phyloP scores from a whole-genome alignment of 2,888 invertebrate genomes.

The Heteropelma amictum region DNA sequence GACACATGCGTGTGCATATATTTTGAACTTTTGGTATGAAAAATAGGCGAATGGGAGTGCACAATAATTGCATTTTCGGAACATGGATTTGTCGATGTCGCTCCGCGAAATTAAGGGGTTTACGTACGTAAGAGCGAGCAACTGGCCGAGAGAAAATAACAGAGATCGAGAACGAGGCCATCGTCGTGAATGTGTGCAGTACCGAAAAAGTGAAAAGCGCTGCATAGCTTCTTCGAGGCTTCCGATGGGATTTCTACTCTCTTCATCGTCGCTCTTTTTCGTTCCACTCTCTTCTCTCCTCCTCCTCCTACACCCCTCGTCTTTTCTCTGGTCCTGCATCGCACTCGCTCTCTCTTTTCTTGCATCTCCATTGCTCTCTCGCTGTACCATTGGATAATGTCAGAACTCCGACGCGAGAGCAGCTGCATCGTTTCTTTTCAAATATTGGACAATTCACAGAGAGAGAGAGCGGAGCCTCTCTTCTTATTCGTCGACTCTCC shows the following conservation, averaged over 20 bases:
- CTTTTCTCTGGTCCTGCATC: too few species aligned
- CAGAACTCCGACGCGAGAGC: background rate
- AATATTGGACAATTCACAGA: slow-evolving; percentile 28
- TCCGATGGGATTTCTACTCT: slow-evolving; percentile 49
- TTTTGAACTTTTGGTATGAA: background rate
- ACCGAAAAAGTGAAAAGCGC: slow-evolving; percentile 64
- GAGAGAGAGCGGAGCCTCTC: too few species aligned
- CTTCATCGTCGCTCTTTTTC: slow-evolving; percentile 45
- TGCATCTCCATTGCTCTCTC: background rate
- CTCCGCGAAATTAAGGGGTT: background rate
- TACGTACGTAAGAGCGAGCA: background rate
- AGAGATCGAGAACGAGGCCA: slow-evolving; percentile 2
- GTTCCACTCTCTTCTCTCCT: slow-evolving; percentile 21
- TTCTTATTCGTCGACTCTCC: too few species aligned
- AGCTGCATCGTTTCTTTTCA: slow-evolving; percentile 19
- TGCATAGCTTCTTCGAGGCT: slow-evolving; percentile 56
- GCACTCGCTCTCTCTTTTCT: slow-evolving; percentile 31
- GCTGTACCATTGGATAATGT: background rate
- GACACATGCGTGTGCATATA: background rate
- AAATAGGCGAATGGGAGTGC: background rate
- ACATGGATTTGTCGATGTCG: background rate
- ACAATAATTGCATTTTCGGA: background rate
- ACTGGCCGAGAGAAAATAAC: background rate
- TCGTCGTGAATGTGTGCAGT: slow-evolving; percentile 48
- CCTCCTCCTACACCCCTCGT: slow-evolving; percentile 43